A percentile compares a stretch with the other conserved stretches of the same genome.
Evolutionary conservation across 1,140 invertebrate species (phyloP).

Genomic region (Reticulitermes speratus): DNA sequence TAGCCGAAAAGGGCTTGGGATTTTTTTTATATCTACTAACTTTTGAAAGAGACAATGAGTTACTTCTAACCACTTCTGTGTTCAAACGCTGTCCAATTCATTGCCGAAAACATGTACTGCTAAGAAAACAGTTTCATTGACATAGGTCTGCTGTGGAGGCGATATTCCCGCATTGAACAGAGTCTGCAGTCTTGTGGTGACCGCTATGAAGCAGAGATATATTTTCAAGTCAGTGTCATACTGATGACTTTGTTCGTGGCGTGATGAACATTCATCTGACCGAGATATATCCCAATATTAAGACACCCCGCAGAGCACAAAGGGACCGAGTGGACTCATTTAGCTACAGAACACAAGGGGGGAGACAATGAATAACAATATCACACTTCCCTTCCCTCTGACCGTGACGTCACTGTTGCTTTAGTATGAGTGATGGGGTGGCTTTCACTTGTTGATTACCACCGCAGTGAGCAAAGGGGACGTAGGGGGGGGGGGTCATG

Average conservation of each 20-base stretch:
- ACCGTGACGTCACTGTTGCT: conserved; percentile 13
- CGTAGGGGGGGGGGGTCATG: not conserved
- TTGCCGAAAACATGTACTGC: too few relatives aligned
- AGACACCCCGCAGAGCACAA: not conserved
- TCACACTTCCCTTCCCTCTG: not conserved
- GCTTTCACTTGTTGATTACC: conserved; percentile 15
- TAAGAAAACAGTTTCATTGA: too few relatives aligned
- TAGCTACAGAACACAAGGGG: not conserved
- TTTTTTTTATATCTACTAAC: too few relatives aligned
- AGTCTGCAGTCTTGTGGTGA: not conserved
- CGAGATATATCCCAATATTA: conserved; percentile 10
- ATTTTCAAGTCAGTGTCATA: not conserved
- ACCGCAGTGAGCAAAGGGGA: not conserved
- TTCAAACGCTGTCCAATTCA: too few relatives aligned
- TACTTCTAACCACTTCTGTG: too few relatives aligned
- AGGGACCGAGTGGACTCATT: conserved; percentile 11
- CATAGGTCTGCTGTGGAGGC: too few relatives aligned
- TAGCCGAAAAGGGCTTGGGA: too few relatives aligned
- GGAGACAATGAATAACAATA: conserved; percentile 15
- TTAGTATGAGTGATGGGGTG: not conserved
- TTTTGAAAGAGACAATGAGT: too few relatives aligned
- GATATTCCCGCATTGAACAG: too few relatives aligned
- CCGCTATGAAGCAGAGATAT: not conserved
- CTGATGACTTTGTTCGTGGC: conserved; percentile 4
- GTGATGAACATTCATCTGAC: not conserved